Conservation (phyloP, 2,113 vertebrate genomes). For the Gasterosteus aculeatus region DNA sequence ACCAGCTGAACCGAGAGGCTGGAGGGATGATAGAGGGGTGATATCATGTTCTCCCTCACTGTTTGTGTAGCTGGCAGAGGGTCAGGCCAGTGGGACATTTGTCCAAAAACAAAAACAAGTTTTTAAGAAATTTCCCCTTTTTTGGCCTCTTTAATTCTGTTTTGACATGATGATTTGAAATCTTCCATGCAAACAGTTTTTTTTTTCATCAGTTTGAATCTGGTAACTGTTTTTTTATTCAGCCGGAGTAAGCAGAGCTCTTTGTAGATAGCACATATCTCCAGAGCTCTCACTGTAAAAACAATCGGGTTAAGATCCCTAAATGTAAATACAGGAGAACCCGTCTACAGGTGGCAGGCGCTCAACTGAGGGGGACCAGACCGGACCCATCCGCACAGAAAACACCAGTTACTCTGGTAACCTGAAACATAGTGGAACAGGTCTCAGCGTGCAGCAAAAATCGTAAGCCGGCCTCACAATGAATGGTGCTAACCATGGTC, state of each 20-base stretch:
- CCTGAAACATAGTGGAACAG: slow-evolving; percentile 4
- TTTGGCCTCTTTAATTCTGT: slow-evolving; percentile 23
- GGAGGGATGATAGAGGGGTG: slow-evolving; percentile 74
- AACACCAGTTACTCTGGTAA: too few relatives aligned
- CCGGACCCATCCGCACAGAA: slow-evolving; percentile 18
- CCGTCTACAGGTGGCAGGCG: slow-evolving; percentile 45
- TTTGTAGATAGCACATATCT: slow-evolving; percentile 52
- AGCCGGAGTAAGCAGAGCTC: slow-evolving; percentile 21
- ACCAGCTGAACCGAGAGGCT: slow-evolving; percentile 75
- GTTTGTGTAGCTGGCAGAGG: slow-evolving; percentile 76
- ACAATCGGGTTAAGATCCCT: slow-evolving; percentile 40
- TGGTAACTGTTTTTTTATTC: slow-evolving; percentile 36
- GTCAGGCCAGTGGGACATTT: slow-evolving; percentile 48
- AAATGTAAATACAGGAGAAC: slow-evolving; percentile 44
- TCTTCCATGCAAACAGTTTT: slow-evolving; percentile 25
- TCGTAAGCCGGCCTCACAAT: neutral
- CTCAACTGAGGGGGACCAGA: slow-evolving; percentile 54
- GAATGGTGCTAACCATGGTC: slow-evolving; percentile 21
- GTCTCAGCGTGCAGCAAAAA: neutral
- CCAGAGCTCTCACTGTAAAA: neutral
- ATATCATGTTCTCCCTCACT: slow-evolving; percentile 77
- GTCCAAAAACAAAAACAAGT: slow-evolving; percentile 40
- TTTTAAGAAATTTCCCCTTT: slow-evolving; percentile 19
- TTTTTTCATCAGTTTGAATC: slow-evolving; percentile 39
- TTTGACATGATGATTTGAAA: slow-evolving; percentile 39